Evolutionary conservation across 2,888 invertebrate genomes (phyloP), one percentile per base, ranked within the genome.

Genomic region (Polydesmus complanatus): DNA sequence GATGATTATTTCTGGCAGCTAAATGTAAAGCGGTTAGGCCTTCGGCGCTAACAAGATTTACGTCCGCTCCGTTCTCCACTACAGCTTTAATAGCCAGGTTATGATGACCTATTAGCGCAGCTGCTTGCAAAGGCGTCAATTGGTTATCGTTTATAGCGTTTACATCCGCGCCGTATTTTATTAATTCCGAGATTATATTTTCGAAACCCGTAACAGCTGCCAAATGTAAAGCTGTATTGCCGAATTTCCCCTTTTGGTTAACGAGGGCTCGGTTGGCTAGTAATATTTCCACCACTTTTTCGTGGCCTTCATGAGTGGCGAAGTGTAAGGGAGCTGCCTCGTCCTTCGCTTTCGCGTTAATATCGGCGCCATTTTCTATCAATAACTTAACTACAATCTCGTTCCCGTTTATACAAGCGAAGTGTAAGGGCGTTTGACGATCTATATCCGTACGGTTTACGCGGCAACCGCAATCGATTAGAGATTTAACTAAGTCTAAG

Each of bases 371-470:
- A 18, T 5, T 11, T 21, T 47, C 22, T 11, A 56, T 21, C 22
- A 56, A 47, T 2, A 22, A 2, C 22, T 56, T n/a, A 1, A 37
- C 56, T n/a, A 56, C 23, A n/a, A 8, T 56, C 8, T 27, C 22
- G 27, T 27, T 25, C 2, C 55, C 55, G 2, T 21, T 14, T 8
- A 22, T 27, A 27, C 27, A 26, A 19, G 58, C 58, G 25, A 58
- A 14, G 21, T 55, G 55, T 14, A 55, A 22, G 3, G 27, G 5
- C n/a, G n/a, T n/a, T n/a, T n/a, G n/a, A n/a, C n/a, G n/a, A n/a
- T n/a, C 79, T 26, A 77, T 76, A 70, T 91, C 91, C 37, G 75
- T 72, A 11, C 77, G 78, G 66, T 85, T 81, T 19, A 84, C 79
- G 68, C 82, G 78, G 1, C 83, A 81, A 0, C 81, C 81, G 54